Base-by-base conservation (phyloP, 2,797 vertebrate genomes). In the Crenichthys baileyi region DNA sequence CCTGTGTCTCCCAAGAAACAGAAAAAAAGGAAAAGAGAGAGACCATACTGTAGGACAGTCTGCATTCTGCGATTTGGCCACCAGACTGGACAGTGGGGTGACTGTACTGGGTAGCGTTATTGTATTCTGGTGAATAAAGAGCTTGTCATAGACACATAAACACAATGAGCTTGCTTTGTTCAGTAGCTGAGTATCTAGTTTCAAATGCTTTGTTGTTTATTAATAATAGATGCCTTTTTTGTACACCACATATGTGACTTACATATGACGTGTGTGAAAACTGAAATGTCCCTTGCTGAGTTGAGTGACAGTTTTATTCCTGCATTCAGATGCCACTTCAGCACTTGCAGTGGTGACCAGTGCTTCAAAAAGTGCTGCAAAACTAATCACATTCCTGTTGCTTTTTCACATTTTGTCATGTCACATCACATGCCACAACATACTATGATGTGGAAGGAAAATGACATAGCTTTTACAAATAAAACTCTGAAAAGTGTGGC, bases 51-150 rank as follows among this genome's bases (percentile, higher is more conserved):
- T 83, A 87, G 81, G 67, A 75, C 85, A 76, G 82, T 79, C 85
- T 90, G 91, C 85, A 87, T 91, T 92, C 88, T 89, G 86, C 76
- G 79, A 29, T 89, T 86, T 88, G 88, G 88, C 87, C 90, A 89
- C 76, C 81, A 89, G 91, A 83, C 84, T 51, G 82, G 91, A 94
- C 93, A 93, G 92, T 83, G 68, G 87, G 84, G 78, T 39, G 44
- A 89, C 92, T 92, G 93, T 93, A 91, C 91, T 87, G 75, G 90
- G 85, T 89, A 92, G 87, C 85, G 91, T 94, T 81, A 92, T 95
- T 95, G 95, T 95, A 36, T 87, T 86, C 58, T 81, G 63, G 31
- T 93, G 93, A 95, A 95, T 90, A 88, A 87, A 73, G 82, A 77
- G 80, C 87, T 88, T 90, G 88, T 91, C 82, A 65, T 16, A 56